phyloP scores from a whole-genome alignment of 2,888 invertebrate species.

The Anodontia alba region DNA sequence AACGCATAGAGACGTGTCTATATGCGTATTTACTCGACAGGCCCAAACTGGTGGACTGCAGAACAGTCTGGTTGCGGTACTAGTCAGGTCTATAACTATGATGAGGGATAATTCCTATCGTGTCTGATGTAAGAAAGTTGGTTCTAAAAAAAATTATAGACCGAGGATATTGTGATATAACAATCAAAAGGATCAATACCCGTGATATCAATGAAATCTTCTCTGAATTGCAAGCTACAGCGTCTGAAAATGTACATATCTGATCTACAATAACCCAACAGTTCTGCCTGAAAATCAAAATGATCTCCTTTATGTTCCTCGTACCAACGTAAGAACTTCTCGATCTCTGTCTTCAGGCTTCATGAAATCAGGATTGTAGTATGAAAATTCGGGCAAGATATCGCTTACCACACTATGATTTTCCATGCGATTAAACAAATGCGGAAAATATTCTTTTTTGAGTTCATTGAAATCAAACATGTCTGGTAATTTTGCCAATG shows the following conservation, averaged over 20 bases:
- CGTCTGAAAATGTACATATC: constrained; percentile 40
- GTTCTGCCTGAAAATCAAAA: constrained; percentile 32
- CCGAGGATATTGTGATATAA: constrained; percentile 44
- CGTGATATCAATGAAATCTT: constrained; percentile 30
- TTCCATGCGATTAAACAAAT: constrained; percentile 27
- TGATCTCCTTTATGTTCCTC: constrained; percentile 10
- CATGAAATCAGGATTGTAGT: constrained; percentile 28
- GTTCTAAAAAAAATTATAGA: constrained; percentile 32
- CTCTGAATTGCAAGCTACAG: neutral
- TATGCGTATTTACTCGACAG: too few relatives aligned
- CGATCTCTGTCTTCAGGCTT: constrained; percentile 23
- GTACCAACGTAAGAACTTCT: constrained; percentile 32
- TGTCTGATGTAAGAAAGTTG: constrained; percentile 25
- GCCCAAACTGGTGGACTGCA: too few relatives aligned
- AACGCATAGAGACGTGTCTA: too few relatives aligned
- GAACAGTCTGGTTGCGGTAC: too few relatives aligned
- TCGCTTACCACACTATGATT: constrained; percentile 9
- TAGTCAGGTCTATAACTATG: constrained; percentile 43
- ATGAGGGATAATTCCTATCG: constrained; percentile 34
- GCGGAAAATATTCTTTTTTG: constrained; percentile 19
- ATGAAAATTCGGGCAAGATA: constrained; percentile 13
- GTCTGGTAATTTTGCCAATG: neutral
- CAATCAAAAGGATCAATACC: constrained; percentile 49
- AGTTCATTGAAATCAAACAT: constrained; percentile 2
- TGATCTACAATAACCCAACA: constrained; percentile 34